Percentiles rank a stretch among this genome's conserved stretches.
These are phyloP conservation scores for Discoglossus pictus DNA, from an alignment of 2,797 vertebrate genomes.

Conservation along the genomic window DNA sequence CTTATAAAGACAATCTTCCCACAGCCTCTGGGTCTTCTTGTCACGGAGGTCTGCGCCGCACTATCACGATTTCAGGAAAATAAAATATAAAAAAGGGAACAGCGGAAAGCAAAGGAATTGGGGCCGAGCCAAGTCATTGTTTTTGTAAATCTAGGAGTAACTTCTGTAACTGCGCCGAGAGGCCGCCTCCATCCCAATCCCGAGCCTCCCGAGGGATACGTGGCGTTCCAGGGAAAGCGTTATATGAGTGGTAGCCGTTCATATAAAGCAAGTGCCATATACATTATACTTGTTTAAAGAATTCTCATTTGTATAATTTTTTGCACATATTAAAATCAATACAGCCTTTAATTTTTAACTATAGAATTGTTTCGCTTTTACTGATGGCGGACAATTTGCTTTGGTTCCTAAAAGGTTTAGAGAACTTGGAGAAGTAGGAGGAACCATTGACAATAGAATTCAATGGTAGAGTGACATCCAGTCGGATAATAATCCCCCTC, in stretches of 20 bases:
- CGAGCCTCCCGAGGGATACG: constrained; percentile 19
- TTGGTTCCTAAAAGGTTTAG: no score
- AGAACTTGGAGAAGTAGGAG: no score
- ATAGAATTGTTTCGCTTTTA: no score
- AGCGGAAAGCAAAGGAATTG: constrained; percentile 13
- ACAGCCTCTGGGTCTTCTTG: not conserved
- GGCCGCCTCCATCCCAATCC: not conserved
- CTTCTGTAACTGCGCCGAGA: constrained; percentile 13
- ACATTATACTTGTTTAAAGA: no score
- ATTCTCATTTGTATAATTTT: no score
- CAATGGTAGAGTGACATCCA: no score
- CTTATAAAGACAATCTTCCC: constrained; percentile 27
- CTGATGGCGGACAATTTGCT: no score
- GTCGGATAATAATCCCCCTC: no score
- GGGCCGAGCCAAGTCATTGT: constrained; percentile 36
- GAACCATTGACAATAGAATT: no score
- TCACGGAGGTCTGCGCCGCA: not conserved
- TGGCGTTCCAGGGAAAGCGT: constrained; percentile 29
- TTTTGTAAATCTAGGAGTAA: constrained; percentile 28
- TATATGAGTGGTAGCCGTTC: not conserved
- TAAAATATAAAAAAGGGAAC: constrained; percentile 22
- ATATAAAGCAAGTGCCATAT: no score
- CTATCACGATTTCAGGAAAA: constrained; percentile 21
- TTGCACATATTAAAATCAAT: no score
- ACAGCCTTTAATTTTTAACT: no score